Evolutionary conservation across 2,797 vertebrate genomes (phyloP).

Genomic region (Crax fasciolata): DNA sequence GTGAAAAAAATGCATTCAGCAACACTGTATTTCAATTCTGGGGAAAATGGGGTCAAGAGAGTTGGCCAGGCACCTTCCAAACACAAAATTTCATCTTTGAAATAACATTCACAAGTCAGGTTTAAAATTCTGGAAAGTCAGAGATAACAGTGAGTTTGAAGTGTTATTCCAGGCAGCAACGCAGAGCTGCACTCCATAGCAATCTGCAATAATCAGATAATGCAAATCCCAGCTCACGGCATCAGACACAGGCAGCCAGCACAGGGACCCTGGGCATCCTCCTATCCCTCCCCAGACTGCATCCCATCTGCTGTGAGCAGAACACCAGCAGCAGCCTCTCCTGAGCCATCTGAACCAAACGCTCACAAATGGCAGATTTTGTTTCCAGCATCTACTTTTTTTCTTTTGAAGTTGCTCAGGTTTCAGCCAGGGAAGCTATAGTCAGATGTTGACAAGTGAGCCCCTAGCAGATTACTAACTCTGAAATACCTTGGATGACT

Average conservation of each 20-base stretch:
- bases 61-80: neutral
- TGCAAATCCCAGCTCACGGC: neutral
- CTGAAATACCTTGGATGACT: neutral
- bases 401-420: neutral
- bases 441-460: neutral
- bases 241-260: neutral
- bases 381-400: neutral
- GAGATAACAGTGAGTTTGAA: neutral
- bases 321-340: neutral
- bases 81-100: neutral
- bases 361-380: neutral
- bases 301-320: neutral
- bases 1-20: neutral
- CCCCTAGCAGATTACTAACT: neutral
- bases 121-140: constrained; percentile 1
- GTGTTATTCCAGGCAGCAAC: neutral
- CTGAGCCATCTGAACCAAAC: neutral
- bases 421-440: neutral
- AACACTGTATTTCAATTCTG: neutral
- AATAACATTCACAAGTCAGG: neutral
- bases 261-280: neutral
- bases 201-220: neutral
- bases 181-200: neutral
- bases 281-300: neutral
- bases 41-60: neutral